phyloP scores from a whole-genome alignment of 2,113 vertebrate genomes.

The Brachyhypopomus gauderio region DNA sequence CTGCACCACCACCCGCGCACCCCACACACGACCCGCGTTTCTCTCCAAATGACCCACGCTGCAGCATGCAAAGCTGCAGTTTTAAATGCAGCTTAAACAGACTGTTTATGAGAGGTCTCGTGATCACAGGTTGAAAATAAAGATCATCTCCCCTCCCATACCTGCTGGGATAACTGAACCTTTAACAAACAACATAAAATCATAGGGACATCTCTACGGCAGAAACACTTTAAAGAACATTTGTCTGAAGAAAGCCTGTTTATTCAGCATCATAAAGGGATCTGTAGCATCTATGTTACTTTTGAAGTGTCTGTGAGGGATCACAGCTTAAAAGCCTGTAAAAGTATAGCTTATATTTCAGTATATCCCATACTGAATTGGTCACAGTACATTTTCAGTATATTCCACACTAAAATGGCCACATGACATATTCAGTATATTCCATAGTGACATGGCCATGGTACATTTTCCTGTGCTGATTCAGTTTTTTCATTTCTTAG shows the following conservation, averaged over 20 bases:
- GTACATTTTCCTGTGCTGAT: no score
- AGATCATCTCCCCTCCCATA: neutral
- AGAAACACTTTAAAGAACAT: slow-evolving; percentile 41
- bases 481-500: no score
- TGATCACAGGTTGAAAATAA: no score
- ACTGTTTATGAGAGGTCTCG: neutral
- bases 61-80: no score
- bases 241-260: slow-evolving; percentile 60
- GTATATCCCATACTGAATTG: no score
- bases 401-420: neutral
- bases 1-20: no score
- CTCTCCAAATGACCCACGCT: no score
- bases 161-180: slow-evolving; percentile 3
- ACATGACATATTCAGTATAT: neutral
- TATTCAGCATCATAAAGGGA: slow-evolving; percentile 65
- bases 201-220: neutral
- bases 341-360: slow-evolving; percentile 32
- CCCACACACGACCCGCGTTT: no score
- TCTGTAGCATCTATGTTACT: slow-evolving; percentile 44
- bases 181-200: slow-evolving; percentile 50
- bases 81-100: no score
- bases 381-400: neutral
- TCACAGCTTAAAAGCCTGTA: slow-evolving; percentile 49
- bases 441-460: no score
- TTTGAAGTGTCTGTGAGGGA: slow-evolving; percentile 61